Percentiles rank a stretch among this genome's conserved stretches.
Conservation (phyloP, 1,140 invertebrate genomes). For the Mesaphorura yosii region DNA sequence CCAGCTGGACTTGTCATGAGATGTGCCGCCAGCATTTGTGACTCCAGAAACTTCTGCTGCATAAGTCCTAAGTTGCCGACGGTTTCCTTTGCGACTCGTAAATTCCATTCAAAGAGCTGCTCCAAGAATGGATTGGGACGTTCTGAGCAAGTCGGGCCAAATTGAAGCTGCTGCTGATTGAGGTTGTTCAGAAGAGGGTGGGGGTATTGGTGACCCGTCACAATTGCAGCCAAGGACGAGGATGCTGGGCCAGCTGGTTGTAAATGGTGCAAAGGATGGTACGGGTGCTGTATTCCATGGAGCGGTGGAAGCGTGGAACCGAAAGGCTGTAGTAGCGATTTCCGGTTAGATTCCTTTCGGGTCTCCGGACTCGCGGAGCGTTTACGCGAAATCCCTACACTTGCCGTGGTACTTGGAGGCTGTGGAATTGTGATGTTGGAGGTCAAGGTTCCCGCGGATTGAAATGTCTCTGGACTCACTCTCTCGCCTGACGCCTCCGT, state of each 20-base stretch:
- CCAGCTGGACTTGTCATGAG: slow-evolving; percentile 16
- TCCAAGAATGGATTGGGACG: slow-evolving; percentile 27
- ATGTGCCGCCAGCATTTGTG: slow-evolving; percentile 26
- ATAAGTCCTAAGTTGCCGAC: slow-evolving; percentile 15
- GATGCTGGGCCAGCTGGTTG: background rate
- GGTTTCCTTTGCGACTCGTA: slow-evolving; percentile 23
- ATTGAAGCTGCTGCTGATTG: slow-evolving; percentile 2
- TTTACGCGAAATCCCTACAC: too few species aligned
- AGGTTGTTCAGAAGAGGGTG: background rate
- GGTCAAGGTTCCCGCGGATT: too few species aligned
- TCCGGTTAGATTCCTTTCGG: background rate
- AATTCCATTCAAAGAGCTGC: slow-evolving; percentile 28
- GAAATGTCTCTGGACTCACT: too few species aligned
- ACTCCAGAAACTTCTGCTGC: slow-evolving; percentile 26
- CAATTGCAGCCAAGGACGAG: too few species aligned
- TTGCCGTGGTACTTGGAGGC: background rate
- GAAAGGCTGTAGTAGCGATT: background rate
- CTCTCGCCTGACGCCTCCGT: too few species aligned
- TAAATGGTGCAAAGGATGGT: background rate
- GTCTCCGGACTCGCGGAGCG: too few species aligned
- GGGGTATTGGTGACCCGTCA: too few species aligned
- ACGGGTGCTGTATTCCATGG: background rate
- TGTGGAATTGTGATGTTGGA: background rate
- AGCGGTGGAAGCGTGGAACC: background rate
- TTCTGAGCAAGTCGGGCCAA: background rate